A percentile compares a stretch with the other conserved stretches of the same genome.
Conservation (phyloP, 2,797 vertebrate genomes). For the Sebastes nivosus region DNA sequence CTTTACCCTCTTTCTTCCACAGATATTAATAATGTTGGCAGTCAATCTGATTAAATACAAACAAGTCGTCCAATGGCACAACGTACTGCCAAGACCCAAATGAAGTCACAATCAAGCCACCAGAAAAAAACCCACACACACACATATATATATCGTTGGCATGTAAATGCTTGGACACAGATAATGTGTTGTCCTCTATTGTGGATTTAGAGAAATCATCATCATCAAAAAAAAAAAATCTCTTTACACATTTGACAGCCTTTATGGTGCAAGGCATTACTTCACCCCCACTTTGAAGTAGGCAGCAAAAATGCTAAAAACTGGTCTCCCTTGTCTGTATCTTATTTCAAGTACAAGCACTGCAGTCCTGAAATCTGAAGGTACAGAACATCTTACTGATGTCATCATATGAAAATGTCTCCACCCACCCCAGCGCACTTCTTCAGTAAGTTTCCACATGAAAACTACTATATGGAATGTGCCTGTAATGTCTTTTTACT, state of each 20-base stretch:
- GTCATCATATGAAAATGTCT: neutral
- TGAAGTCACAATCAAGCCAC: slow-evolving; percentile 29
- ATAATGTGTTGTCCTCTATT: neutral
- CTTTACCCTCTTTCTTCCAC: slow-evolving; percentile 58
- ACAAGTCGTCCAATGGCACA: slow-evolving; percentile 32
- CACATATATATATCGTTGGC: neutral
- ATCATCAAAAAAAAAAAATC: neutral
- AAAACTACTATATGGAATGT: too few species aligned
- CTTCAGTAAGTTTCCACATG: neutral
- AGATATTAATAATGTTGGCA: slow-evolving; percentile 76
- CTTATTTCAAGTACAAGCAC: neutral
- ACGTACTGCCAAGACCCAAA: slow-evolving; percentile 31
- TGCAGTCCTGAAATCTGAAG: neutral
- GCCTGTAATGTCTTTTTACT: too few species aligned
- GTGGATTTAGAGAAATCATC: neutral
- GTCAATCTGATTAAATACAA: slow-evolving; percentile 74
- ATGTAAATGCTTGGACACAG: neutral
- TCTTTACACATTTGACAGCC: neutral
- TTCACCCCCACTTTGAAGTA: neutral
- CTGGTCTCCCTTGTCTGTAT: neutral
- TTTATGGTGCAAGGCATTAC: neutral
- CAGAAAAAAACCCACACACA: neutral
- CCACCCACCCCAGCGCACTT: neutral
- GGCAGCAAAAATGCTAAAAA: neutral
- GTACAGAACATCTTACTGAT: neutral